Conservation (phyloP, 2,888 invertebrate genomes). For the Volucella inanis region DNA sequence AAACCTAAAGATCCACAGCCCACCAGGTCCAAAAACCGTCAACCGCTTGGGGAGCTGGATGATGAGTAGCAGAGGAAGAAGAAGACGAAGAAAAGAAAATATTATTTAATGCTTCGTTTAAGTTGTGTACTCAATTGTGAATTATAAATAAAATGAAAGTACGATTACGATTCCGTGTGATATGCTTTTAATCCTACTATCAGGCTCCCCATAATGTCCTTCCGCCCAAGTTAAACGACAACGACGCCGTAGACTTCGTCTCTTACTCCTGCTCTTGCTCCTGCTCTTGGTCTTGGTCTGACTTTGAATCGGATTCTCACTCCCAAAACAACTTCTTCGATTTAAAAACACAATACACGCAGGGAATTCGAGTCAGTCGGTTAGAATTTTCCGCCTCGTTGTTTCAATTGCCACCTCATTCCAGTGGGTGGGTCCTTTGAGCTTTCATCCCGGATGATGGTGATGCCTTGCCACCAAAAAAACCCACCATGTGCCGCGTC, state of each 20-base stretch:
- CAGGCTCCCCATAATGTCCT: constrained; percentile 53
- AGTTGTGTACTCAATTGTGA: constrained; percentile 70
- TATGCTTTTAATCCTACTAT: constrained; percentile 68
- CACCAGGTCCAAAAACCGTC: no score
- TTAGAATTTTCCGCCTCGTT: constrained; percentile 63
- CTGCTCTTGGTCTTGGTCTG: constrained; percentile 15
- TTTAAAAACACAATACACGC: constrained; percentile 8
- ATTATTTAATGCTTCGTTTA: constrained; percentile 73
- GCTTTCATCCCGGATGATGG: neutral
- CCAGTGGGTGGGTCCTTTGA: constrained; percentile 17
- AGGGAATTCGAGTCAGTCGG: constrained; percentile 35
- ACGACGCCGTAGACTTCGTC: constrained; percentile 25
- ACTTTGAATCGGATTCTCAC: neutral
- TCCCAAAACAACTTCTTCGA: neutral
- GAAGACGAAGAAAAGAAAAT: constrained; percentile 39
- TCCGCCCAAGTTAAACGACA: constrained; percentile 8
- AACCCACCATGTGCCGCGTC: neutral
- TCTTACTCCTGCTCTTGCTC: neutral
- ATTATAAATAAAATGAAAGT: constrained; percentile 67
- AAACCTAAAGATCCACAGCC: no score
- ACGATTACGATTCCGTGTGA: constrained; percentile 66
- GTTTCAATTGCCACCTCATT: constrained; percentile 66
- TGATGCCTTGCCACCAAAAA: neutral
- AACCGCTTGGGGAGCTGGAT: no score
- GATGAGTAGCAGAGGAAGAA: neutral